These are phyloP conservation scores for Athetis lepigone DNA, from an alignment of 2,888 invertebrate genomes.

Conservation along the genomic window DNA sequence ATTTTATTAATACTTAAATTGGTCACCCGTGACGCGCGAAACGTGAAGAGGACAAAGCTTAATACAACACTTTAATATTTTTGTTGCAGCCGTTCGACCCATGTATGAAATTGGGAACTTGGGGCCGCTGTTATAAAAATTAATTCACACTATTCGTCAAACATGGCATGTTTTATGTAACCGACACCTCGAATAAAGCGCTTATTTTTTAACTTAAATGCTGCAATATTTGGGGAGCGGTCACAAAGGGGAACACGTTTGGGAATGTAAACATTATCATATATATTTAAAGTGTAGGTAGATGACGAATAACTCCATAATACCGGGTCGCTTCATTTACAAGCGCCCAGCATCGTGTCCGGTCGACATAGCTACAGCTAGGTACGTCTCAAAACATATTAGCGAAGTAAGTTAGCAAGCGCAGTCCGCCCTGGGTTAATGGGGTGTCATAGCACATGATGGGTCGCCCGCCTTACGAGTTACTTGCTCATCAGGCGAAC, in stretches of 20 bases:
- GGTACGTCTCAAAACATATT: constrained; percentile 80
- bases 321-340: constrained; percentile 70
- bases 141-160: constrained; percentile 58
- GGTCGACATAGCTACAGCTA: constrained; percentile 53
- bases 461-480: constrained; percentile 80
- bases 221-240: constrained; percentile 19
- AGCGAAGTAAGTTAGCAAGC: constrained; percentile 81
- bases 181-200: constrained; percentile 33
- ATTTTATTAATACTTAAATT: constrained; percentile 91
- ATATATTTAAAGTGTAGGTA: constrained; percentile 51
- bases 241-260: constrained; percentile 34
- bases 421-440: constrained; percentile 83
- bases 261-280: constrained; percentile 46
- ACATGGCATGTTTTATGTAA: constrained; percentile 46
- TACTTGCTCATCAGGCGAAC: constrained; percentile 80
- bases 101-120: constrained; percentile 58
- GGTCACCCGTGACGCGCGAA: constrained; percentile 86
- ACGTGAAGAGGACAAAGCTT: constrained; percentile 75
- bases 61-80: constrained; percentile 70
- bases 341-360: constrained; percentile 69
- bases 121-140: constrained; percentile 54
- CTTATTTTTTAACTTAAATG: constrained; percentile 41
- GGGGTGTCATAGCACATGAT: constrained; percentile 88
- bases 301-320: constrained; percentile 52
- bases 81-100: constrained; percentile 60